These are phyloP conservation scores for Troides helena DNA, from an alignment of 2,888 invertebrate genomes.

Conservation along the genomic window DNA sequence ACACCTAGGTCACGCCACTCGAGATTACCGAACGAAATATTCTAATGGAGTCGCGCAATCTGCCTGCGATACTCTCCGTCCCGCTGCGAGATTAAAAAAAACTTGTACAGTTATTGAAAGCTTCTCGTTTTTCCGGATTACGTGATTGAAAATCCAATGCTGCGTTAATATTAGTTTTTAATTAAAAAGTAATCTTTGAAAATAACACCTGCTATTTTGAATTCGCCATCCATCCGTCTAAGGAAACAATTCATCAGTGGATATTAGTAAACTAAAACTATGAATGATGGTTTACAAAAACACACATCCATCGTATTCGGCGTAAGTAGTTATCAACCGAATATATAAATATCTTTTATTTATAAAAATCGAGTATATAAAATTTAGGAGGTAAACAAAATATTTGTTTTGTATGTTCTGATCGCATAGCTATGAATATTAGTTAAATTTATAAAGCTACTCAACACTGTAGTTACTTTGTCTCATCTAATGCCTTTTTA, in stretches of 20 bases:
- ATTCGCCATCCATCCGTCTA: too few relatives aligned
- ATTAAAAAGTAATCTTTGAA: background rate
- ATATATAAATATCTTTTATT: background rate
- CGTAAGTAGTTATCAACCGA: background rate
- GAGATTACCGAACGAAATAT: slow-evolving; percentile 48
- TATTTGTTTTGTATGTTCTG: too few relatives aligned
- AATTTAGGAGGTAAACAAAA: too few relatives aligned
- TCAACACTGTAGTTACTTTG: too few relatives aligned
- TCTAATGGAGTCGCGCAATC: slow-evolving; percentile 43
- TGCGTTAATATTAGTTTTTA: slow-evolving; percentile 4
- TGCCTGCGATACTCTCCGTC: slow-evolving; percentile 21
- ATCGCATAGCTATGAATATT: too few relatives aligned
- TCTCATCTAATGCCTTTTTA: too few relatives aligned
- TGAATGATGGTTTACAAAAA: background rate
- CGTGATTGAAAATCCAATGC: slow-evolving; percentile 5
- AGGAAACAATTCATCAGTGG: too few relatives aligned
- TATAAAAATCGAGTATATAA: too few relatives aligned
- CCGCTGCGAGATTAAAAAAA: slow-evolving; percentile 25
- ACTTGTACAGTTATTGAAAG: slow-evolving; percentile 24
- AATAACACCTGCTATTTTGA: background rate
- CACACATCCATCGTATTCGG: background rate
- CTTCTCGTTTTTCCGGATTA: slow-evolving; percentile 9
- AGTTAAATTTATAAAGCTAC: too few relatives aligned
- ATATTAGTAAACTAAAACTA: background rate
- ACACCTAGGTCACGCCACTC: slow-evolving; percentile 40